A percentile compares a stretch with the other conserved stretches of the same genome.
Evolutionary conservation across 2,797 vertebrate genomes (phyloP).

Genomic region (Chaunax sp.): DNA sequence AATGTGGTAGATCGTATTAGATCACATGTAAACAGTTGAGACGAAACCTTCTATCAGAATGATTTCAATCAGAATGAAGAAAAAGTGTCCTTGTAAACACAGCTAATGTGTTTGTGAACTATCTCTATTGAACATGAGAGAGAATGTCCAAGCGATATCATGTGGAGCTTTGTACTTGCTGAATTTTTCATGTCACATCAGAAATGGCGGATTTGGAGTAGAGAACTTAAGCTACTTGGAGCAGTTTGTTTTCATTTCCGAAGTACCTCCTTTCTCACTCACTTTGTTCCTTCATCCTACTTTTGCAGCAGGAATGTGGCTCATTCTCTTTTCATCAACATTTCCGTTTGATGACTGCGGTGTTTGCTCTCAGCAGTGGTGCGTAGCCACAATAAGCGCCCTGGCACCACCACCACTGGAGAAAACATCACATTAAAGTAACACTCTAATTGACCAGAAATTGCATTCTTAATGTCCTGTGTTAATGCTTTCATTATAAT

Average conservation of each 20-base stretch:
- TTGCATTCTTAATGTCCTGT: slow-evolving; percentile 62
- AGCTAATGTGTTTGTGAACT: neutral
- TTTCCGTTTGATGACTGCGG: slow-evolving; percentile 49
- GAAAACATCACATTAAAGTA: slow-evolving; percentile 55
- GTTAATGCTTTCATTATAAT: slow-evolving; percentile 67
- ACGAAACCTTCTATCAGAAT: no score
- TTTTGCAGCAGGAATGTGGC: slow-evolving; percentile 32
- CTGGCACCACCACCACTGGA: slow-evolving; percentile 22
- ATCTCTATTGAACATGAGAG: slow-evolving; percentile 15
- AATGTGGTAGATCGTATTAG: no score
- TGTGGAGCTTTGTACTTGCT: slow-evolving; percentile 15
- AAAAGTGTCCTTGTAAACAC: no score
- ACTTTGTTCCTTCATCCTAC: slow-evolving; percentile 35
- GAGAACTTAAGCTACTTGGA: slow-evolving; percentile 33
- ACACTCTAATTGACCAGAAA: slow-evolving; percentile 59
- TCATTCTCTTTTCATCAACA: slow-evolving; percentile 50
- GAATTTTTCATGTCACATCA: slow-evolving; percentile 2
- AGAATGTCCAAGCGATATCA: slow-evolving; percentile 6
- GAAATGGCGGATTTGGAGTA: slow-evolving; percentile 5
- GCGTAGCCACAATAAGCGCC: slow-evolving; percentile 37
- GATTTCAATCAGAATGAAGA: no score
- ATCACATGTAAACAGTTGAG: no score
- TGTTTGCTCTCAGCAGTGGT: slow-evolving; percentile 44
- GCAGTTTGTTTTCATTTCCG: slow-evolving; percentile 51
- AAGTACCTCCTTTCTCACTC: slow-evolving; percentile 22